Evolutionary conservation across 2,797 vertebrate genomes (phyloP), one percentile per base, ranked within the genome.

Genomic region (Crax fasciolata): DNA sequence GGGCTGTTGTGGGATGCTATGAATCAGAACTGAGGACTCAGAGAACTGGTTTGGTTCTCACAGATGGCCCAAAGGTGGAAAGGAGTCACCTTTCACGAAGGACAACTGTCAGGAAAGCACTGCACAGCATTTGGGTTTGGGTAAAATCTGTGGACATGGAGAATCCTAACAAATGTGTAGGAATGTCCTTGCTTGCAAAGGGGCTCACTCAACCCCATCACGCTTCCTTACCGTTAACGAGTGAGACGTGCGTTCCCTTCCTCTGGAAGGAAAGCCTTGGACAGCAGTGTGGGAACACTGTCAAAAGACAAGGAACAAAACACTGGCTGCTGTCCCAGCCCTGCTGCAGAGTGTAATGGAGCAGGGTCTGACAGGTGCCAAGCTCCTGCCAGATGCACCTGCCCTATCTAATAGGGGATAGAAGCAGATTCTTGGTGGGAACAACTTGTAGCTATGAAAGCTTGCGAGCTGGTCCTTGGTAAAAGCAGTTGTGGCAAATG

Each of bases 231-330:
- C 23, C 0, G 0, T 58, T 65, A 39, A 41, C 24, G 46, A 84
- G 38, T 18, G 24, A 61, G 23, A 32, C 0, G 2, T 28, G 10
- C 0, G 0, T 54, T 84, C n/a, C 52, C 41, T 73, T 91, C 12
- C 61, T 35, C 18, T 74, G 27, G 9, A 80, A 77, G 43, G 59
- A 38, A 32, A 82, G 32, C 58, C 39, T 89, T 73, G 89, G 76
- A 49, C 41, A 82, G 76, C 32, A 48, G 25, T 74, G 46, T 89
- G 82, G 79, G 75, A 93, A 87, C 1, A 0, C 70, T 81, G 73
- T 87, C 66, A 66, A 77, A 84, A 62, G 62, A 68, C 0, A 1
- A 66, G 66, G 84, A 78, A 71, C 30, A 67, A 74, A 92, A 58
- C 62, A 38, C 39, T 71, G 76, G 75, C 79, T 74, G n/a, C 67